phyloP scores from a whole-genome alignment of 2,797 vertebrate species.

The Ctenosaura bakeri region DNA sequence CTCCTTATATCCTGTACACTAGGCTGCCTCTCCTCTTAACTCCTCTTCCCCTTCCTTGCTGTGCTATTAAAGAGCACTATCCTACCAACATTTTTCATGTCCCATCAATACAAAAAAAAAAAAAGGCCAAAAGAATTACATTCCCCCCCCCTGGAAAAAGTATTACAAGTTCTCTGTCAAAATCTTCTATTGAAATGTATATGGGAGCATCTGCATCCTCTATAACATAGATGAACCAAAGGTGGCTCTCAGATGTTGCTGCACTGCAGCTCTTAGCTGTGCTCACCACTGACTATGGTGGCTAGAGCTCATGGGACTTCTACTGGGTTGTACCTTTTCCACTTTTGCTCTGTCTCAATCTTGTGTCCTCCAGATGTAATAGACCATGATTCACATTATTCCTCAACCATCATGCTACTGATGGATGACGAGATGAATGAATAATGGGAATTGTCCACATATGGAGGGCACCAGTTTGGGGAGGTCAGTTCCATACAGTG shows the following conservation, averaged over 20 bases:
- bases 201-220: background rate
- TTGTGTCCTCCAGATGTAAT: background rate
- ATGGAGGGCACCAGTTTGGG: no score
- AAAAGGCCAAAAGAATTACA: background rate
- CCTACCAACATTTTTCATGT: background rate
- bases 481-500: background rate
- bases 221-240: background rate
- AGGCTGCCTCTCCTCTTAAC: background rate
- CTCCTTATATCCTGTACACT: background rate
- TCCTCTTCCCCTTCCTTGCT: no score
- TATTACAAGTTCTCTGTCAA: background rate
- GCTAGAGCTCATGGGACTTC: no score
- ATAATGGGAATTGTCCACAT: no score
- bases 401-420: background rate
- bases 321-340: no score
- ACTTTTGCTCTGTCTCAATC: no score
- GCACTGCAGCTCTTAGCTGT: no score
- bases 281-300: no score
- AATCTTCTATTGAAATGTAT: background rate
- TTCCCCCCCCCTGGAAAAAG: background rate
- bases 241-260: no score
- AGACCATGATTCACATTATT: background rate
- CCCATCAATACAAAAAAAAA: background rate
- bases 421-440: no score
- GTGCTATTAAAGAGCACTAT: background rate